Evolutionary conservation across 35 echinoderm and acorn worm species (phyloP).

Genomic region (Holothuria glaberrima): DNA sequence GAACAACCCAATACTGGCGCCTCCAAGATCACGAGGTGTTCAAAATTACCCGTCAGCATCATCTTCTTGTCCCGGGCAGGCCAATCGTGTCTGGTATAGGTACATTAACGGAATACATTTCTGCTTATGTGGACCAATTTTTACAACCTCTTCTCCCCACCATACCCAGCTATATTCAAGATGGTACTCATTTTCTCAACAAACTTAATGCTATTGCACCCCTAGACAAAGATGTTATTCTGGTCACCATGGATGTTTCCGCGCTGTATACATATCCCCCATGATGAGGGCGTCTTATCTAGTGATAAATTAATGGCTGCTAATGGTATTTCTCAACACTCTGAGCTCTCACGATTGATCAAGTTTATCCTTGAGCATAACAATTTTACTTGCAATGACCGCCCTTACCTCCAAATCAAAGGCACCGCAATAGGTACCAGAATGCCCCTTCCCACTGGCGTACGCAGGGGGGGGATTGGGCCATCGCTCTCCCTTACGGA

Average conservation of each 20-base stretch:
- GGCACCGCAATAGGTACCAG: too few relatives aligned
- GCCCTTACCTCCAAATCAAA: background rate
- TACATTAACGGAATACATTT: constrained; percentile 24
- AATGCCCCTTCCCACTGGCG: too few relatives aligned
- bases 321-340: background rate
- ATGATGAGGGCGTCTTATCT: background rate
- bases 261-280: constrained; percentile 7
- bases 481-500: too few relatives aligned
- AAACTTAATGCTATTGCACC: background rate
- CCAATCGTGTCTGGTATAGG: constrained; percentile 40
- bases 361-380: constrained; percentile 26
- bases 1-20: background rate
- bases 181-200: constrained; percentile 6
- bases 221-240: background rate
- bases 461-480: too few relatives aligned
- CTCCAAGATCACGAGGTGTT: constrained; percentile 16
- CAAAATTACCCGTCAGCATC: background rate
- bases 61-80: background rate
- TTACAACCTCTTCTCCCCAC: constrained; percentile 19
- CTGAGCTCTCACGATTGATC: background rate
- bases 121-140: constrained; percentile 12
- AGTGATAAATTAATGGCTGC: background rate
- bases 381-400: background rate
- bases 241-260: constrained; percentile 17
- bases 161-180: too few relatives aligned